A percentile compares a stretch with the other conserved stretches of the same genome.
These are phyloP conservation scores for Calcarius ornatus DNA, from an alignment of 2,113 vertebrate species.

Conservation along the genomic window DNA sequence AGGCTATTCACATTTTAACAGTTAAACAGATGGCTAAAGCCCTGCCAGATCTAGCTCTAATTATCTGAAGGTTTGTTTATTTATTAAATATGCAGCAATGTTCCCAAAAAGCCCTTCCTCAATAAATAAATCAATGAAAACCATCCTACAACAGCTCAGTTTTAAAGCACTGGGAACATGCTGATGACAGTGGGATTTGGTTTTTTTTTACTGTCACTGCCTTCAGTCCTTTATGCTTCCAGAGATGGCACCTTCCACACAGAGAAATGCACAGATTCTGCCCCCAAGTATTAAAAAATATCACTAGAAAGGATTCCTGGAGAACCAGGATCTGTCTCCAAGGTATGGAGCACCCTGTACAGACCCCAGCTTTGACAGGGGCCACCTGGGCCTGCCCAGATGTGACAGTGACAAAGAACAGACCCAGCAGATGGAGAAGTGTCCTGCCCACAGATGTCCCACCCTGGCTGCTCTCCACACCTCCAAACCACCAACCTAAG, in stretches of 20 bases:
- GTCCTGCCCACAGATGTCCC: background rate
- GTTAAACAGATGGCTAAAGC: background rate
- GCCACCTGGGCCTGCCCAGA: background rate
- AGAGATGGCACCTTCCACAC: background rate
- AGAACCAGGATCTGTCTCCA: background rate
- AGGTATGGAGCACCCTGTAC: background rate
- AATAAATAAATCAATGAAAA: background rate
- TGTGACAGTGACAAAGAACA: background rate
- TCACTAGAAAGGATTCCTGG: background rate
- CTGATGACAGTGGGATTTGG: background rate
- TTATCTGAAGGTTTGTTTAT: background rate
- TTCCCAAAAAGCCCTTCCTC: background rate
- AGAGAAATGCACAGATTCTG: fast-evolving
- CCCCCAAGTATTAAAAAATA: background rate
- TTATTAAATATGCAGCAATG: background rate
- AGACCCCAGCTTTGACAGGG: background rate
- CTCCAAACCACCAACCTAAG: background rate
- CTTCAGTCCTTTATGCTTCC: background rate
- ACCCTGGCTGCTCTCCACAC: background rate
- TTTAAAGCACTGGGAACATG: background rate
- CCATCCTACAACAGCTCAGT: background rate
- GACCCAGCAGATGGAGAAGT: background rate
- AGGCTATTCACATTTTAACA: background rate
- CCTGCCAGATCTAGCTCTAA: background rate
- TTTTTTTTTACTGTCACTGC: background rate